Evolutionary conservation across 2,797 vertebrate genomes (phyloP).

Genomic region (Bovichtus variegatus): DNA sequence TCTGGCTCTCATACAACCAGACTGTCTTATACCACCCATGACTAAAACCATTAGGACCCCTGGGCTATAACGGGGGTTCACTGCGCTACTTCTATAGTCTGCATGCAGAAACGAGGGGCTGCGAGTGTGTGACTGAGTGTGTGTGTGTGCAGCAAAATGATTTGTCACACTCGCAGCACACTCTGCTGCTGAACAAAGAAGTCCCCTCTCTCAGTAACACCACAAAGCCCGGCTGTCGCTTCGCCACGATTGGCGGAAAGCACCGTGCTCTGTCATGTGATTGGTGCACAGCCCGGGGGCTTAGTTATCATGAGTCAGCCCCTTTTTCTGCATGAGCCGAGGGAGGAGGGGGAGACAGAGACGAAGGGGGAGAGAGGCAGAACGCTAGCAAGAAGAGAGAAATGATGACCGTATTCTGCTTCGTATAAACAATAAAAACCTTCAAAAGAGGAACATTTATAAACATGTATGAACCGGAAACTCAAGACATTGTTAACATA

Average conservation of each 20-base stretch:
- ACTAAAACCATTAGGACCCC: constrained; percentile 70
- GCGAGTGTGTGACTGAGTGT: constrained; percentile 15
- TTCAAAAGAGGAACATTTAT: neutral
- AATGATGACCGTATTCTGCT: neutral
- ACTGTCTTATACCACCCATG: constrained; percentile 53
- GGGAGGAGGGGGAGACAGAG: neutral
- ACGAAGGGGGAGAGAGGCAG: neutral
- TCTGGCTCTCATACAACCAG: constrained; percentile 25
- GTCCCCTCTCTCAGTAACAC: constrained; percentile 49
- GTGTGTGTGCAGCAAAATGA: constrained; percentile 56
- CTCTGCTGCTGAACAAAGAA: constrained; percentile 77
- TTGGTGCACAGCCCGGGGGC: constrained; percentile 63
- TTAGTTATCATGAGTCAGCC: constrained; percentile 75
- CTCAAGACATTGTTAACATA: constrained; percentile 25
- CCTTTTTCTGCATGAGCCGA: constrained; percentile 41
- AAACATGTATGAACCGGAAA: constrained; percentile 10
- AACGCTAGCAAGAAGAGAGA: neutral
- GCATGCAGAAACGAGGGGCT: constrained; percentile 38
- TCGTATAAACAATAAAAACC: neutral
- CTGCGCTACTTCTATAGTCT: constrained; percentile 30
- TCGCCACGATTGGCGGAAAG: constrained; percentile 57
- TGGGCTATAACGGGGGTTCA: constrained; percentile 48
- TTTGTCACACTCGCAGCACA: constrained; percentile 75
- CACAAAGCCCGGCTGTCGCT: constrained; percentile 34
- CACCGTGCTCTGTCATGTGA: constrained; percentile 58